A percentile compares a stretch with the other conserved stretches of the same genome.
phyloP scores from a whole-genome alignment of 2,888 invertebrate species.

The Eupelmus urozonus region DNA sequence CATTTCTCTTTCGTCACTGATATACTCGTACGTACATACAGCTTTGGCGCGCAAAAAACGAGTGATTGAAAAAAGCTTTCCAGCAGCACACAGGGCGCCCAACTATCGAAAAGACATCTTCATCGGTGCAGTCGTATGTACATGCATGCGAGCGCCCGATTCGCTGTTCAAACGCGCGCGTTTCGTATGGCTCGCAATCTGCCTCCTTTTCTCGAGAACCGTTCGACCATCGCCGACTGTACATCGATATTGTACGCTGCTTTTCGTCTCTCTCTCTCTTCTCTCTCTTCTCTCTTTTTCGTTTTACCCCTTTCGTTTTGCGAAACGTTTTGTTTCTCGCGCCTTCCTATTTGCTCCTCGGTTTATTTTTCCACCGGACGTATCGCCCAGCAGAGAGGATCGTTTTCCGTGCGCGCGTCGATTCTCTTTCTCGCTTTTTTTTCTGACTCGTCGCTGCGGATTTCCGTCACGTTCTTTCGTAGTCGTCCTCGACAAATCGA shows the following conservation, averaged over 20 bases:
- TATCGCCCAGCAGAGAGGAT: neutral
- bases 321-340: neutral
- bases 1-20: too few relatives aligned
- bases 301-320: neutral
- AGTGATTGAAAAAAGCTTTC: constrained; percentile 9
- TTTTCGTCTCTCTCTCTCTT: neutral
- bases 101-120: constrained; percentile 11
- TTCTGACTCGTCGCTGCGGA: too few relatives aligned
- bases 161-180: neutral
- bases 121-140: neutral
- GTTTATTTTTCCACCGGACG: too few relatives aligned
- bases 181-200: constrained; percentile 3
- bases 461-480: constrained; percentile 3
- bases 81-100: too few relatives aligned
- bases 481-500: neutral
- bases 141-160: neutral
- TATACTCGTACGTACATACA: too few relatives aligned
- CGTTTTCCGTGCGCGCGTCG: constrained; percentile 10
- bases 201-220: constrained; percentile 14
- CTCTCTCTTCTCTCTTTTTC: neutral
- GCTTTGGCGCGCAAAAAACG: too few relatives aligned
- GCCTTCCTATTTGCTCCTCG: neutral
- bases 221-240: neutral
- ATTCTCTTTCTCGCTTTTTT: neutral
- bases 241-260: too few relatives aligned